Evolutionary conservation across 2,797 vertebrate genomes (phyloP), one percentile per base, ranked within the genome.

Genomic region (Gorsachius magnificus): DNA sequence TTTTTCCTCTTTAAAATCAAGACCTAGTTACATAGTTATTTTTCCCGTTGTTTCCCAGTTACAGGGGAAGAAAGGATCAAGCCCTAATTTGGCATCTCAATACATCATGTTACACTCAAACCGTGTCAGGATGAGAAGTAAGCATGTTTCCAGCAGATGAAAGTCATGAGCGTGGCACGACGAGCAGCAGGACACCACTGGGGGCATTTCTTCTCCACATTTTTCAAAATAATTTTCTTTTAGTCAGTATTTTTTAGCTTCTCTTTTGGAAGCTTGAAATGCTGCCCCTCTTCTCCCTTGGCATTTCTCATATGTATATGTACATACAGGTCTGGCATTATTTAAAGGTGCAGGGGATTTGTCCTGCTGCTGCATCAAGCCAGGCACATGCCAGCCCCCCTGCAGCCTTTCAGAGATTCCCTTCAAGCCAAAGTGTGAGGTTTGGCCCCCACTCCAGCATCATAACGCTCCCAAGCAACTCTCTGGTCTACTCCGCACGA

Each of bases 211-310:
- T 83, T 25, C 57, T 91, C 74, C 68, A 16, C 22, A 35, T 87
- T 93, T 90, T 91, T 92, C 78, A 82, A 78, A 75, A 36, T 35
- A 0, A 29, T 68, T 89, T 89, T 80, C 66, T 78, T 78, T 54
- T 28, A 90, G 63, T 28, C 51, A 64, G 22, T 87, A 29, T 71
- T 90, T 93, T 93, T 12, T 68, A 89, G 53, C 71, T 87, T 90
- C 61, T 68, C 22, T 36, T 66, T 72, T 18, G 19, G 54, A 48
- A 84, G 7, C 57, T 75, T 77, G 45, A 58, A 38, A 83, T 5
- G 14, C 14, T 74, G 56, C 15, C 36, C 48, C 25, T 64, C 72
- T 81, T 61, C n/a, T 66, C 54, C 18, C 16, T 25, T 10, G 33
- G 16, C 28, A 15, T 43, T 87, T 83, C 81, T 50, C 77, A 43